Conservation (phyloP, 2,113 vertebrate species). For the Varanus komodoensis region DNA sequence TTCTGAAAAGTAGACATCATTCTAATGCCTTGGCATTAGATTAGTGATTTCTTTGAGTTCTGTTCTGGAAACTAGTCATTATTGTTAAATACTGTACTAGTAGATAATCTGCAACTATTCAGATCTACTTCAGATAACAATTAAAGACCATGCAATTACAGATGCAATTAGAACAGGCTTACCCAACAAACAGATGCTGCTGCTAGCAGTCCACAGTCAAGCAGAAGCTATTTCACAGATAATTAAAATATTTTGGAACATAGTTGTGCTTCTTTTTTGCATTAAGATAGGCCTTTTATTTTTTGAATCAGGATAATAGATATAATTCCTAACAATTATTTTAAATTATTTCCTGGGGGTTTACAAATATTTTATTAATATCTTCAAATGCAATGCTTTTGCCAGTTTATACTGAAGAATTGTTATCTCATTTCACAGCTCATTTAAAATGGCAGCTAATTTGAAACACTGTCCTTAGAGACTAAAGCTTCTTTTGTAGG, state of each 20-base stretch:
- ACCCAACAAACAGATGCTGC: not conserved
- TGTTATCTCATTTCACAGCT: constrained; percentile 30
- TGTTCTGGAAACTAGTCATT: constrained; percentile 34
- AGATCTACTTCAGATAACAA: constrained; percentile 4
- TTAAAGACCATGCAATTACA: not conserved
- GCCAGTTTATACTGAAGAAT: not conserved
- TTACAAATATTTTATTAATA: not conserved
- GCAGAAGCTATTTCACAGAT: not conserved
- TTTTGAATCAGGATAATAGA: not conserved
- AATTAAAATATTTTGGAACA: constrained; percentile 17
- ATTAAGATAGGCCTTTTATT: not conserved
- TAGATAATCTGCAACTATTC: not conserved
- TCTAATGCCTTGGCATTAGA: not conserved
- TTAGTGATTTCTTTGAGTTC: constrained; percentile 37
- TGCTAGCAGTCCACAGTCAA: constrained; percentile 10
- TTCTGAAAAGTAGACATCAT: constrained; percentile 39
- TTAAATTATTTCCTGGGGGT: constrained; percentile 4
- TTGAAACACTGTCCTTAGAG: constrained; percentile 8
- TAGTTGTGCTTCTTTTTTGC: not conserved
- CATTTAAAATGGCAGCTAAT: constrained; percentile 32
- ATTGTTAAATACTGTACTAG: not conserved
- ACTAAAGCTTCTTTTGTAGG: constrained; percentile 25
- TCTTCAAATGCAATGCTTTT: not conserved
- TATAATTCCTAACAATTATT: constrained; percentile 6
- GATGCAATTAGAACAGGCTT: not conserved